These are phyloP conservation scores for Maniola jurtina DNA, from an alignment of 1,140 invertebrate species.

Conservation along the genomic window DNA sequence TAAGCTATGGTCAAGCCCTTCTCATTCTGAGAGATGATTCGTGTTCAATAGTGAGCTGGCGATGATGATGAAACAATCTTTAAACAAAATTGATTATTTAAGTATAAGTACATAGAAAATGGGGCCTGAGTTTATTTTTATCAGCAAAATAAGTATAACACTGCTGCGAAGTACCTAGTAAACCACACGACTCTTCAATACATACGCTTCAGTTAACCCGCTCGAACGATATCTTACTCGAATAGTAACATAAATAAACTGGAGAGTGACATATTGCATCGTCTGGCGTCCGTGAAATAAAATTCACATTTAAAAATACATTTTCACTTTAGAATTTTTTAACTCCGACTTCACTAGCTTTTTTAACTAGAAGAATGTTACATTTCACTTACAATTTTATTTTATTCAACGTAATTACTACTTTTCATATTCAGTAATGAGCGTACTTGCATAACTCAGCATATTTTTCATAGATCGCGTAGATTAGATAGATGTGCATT, in stretches of 20 bases:
- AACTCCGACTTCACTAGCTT: not conserved
- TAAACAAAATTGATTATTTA: too few species aligned
- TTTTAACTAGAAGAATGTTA: not conserved
- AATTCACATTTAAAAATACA: constrained; percentile 18
- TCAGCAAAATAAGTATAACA: not conserved
- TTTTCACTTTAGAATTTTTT: not conserved
- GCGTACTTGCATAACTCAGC: too few species aligned
- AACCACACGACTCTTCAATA: constrained; percentile 13
- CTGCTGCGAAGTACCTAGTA: not conserved
- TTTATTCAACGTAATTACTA: too few species aligned
- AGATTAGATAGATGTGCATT: too few species aligned
- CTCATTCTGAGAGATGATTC: too few species aligned
- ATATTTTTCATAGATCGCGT: too few species aligned
- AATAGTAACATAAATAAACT: constrained; percentile 27
- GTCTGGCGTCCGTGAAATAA: constrained; percentile 18
- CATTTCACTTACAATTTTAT: not conserved
- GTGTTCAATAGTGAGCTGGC: too few species aligned
- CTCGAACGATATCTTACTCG: constrained; percentile 21
- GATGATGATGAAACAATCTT: too few species aligned
- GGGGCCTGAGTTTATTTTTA: not conserved
- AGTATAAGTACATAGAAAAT: too few species aligned
- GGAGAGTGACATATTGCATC: constrained; percentile 19
- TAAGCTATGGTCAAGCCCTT: too few species aligned
- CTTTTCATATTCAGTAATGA: too few species aligned
- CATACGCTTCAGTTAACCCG: constrained; percentile 13